Evolutionary conservation across 2,888 invertebrate genomes (phyloP).

Genomic region (Coenonympha arcania): DNA sequence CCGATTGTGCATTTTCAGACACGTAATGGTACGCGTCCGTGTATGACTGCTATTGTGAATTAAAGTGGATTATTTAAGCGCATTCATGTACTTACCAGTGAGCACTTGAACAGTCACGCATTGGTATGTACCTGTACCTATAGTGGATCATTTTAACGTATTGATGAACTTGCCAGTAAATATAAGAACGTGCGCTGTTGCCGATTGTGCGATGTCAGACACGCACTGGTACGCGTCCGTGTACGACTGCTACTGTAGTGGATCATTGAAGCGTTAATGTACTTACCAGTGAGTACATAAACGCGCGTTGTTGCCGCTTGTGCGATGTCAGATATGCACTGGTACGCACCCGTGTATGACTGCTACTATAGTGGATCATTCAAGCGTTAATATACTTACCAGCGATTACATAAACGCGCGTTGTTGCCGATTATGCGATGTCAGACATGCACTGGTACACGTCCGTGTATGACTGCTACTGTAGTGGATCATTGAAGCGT

Average conservation of each 20-base stretch:
- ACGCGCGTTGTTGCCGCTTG: slow-evolving; percentile 84
- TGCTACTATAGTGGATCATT: slow-evolving; percentile 83
- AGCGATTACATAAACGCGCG: slow-evolving; percentile 88
- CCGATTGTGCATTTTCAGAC: slow-evolving; percentile 87
- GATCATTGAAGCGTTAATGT: not conserved
- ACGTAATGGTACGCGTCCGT: slow-evolving; percentile 88
- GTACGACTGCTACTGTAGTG: slow-evolving; percentile 84
- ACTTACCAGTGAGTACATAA: slow-evolving; percentile 90
- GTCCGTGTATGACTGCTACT: slow-evolving; percentile 88
- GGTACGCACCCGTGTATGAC: slow-evolving; percentile 86
- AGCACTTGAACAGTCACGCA: slow-evolving; percentile 90
- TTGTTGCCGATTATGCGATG: slow-evolving; percentile 84
- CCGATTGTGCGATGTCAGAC: slow-evolving; percentile 87
- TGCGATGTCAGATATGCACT: slow-evolving; percentile 89
- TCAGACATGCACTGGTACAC: slow-evolving; percentile 88
- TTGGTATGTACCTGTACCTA: slow-evolving; percentile 88
- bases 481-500: slow-evolving; percentile 55
- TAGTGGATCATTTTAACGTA: slow-evolving; percentile 54
- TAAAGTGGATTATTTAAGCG: slow-evolving; percentile 56
- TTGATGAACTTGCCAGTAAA: slow-evolving; percentile 83
- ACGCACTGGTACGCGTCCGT: slow-evolving; percentile 88
- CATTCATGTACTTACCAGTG: slow-evolving; percentile 83
- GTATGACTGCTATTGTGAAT: slow-evolving; percentile 84
- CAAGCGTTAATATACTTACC: slow-evolving; percentile 75
- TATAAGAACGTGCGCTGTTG: slow-evolving; percentile 86